phyloP scores from a whole-genome alignment of 2,113 vertebrate genomes.

The Fulmarus glacialis region DNA sequence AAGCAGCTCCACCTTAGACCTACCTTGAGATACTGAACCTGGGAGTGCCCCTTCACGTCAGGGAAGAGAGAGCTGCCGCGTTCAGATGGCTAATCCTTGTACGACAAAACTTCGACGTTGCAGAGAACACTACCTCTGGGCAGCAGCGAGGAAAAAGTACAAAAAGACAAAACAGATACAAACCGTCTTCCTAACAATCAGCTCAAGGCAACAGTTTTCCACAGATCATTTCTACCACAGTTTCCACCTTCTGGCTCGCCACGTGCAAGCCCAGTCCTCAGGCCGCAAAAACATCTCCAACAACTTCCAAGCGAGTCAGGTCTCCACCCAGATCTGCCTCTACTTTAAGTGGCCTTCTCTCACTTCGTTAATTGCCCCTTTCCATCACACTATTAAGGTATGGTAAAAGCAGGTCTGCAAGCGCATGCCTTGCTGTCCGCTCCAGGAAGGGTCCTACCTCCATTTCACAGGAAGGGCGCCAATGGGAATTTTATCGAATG shows the following conservation, averaged over 20 bases:
- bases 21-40: neutral
- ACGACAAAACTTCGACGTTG: rapidly evolving
- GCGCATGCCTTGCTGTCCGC: neutral
- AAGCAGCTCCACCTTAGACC: neutral
- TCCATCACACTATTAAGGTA: neutral
- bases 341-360: neutral
- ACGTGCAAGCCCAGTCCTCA: neutral
- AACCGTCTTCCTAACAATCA: neutral
- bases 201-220: neutral
- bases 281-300: neutral
- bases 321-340: neutral
- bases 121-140: neutral
- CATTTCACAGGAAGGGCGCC: neutral
- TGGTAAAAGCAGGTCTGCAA: neutral
- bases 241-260: neutral
- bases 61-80: neutral
- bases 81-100: neutral
- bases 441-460: neutral
- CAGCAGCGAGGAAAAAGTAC: neutral
- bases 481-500: neutral
- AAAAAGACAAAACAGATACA: neutral
- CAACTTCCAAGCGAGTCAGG: neutral
- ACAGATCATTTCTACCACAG: neutral
- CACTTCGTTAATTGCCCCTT: neutral
- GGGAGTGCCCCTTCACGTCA: neutral